Percentiles rank a stretch among this genome's conserved stretches.
Conservation (phyloP, 37 sponge, comb jelly and placozoan genomes). For the Diacarnus erythraeanus region DNA sequence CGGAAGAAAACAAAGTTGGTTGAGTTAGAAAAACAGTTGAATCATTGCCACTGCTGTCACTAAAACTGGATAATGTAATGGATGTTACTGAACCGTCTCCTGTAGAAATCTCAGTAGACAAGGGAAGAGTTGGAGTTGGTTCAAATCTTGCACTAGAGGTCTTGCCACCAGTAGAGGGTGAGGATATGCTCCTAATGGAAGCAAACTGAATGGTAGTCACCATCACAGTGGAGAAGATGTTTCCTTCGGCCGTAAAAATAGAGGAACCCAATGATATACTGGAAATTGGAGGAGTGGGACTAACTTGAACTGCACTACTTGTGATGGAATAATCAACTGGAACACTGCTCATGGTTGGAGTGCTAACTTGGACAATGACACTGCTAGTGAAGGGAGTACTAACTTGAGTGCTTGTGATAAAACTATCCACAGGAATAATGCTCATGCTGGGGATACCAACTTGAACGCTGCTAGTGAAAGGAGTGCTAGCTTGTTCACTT, state of each 20-base stretch:
- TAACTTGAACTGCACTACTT: background rate
- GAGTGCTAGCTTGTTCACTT: background rate
- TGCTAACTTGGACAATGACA: no score
- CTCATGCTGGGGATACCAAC: no score
- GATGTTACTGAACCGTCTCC: no score
- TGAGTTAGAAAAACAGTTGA: no score
- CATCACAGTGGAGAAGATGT: background rate
- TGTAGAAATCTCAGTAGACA: no score
- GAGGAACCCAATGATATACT: background rate
- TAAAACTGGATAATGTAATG: no score
- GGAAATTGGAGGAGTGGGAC: background rate
- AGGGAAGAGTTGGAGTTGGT: no score
- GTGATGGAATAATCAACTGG: background rate
- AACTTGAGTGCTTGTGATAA: background rate
- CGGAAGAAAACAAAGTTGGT: no score
- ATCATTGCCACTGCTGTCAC: no score
- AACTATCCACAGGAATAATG: no score
- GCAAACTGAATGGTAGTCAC: background rate
- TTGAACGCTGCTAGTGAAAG: background rate
- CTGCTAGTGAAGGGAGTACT: background rate
- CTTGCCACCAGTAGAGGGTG: background rate
- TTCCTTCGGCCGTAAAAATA: background rate
- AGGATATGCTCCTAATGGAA: background rate
- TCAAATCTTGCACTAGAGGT: no score
- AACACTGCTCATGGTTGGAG: background rate